Conservation (phyloP, 2,113 vertebrate genomes). For the Petroica traversi region DNA sequence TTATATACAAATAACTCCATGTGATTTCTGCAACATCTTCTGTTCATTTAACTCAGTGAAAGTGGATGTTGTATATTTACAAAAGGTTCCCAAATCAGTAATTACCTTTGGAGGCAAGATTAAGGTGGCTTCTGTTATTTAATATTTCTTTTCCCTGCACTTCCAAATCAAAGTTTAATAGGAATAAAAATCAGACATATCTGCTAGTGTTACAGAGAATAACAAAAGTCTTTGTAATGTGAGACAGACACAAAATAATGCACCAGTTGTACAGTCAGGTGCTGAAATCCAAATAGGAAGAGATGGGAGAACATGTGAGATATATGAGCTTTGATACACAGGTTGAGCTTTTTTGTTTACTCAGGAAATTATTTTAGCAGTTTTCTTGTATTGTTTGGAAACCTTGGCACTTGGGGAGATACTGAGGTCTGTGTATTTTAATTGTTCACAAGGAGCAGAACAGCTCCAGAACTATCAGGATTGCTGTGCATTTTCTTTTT, state of each 20-base stretch:
- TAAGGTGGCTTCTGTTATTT: not conserved
- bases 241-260: not conserved
- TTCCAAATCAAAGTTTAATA: not conserved
- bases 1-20: not conserved
- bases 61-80: not conserved
- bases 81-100: not conserved
- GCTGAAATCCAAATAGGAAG: not conserved
- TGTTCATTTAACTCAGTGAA: not conserved
- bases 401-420: not conserved
- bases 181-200: not conserved
- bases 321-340: not conserved
- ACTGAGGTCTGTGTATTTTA: not conserved
- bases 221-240: not conserved
- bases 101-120: slow-evolving; percentile 5
- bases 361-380: slow-evolving; percentile 16
- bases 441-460: not conserved
- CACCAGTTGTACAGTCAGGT: not conserved
- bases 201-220: not conserved
- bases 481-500: not conserved
- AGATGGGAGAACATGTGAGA: not conserved
- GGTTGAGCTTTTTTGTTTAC: not conserved
- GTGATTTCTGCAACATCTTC: not conserved
- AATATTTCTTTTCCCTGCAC: not conserved
- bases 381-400: not conserved
- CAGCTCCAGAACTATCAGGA: not conserved